A percentile compares a stretch with the other conserved stretches of the same genome.
These are phyloP conservation scores for Andrena dorsata DNA, from an alignment of 2,888 invertebrate genomes.

Conservation along the genomic window DNA sequence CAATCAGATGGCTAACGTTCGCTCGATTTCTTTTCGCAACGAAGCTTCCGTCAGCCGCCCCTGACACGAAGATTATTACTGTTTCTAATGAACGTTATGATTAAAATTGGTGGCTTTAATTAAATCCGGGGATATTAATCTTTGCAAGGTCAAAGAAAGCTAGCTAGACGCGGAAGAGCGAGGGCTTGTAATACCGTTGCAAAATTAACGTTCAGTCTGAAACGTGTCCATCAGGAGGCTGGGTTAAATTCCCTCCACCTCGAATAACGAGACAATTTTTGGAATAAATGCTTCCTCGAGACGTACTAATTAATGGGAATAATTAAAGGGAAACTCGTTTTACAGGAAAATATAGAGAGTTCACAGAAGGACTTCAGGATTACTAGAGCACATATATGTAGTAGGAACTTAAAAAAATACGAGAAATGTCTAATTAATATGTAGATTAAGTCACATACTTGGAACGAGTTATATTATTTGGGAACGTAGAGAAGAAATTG, in stretches of 20 bases:
- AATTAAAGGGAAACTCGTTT: neutral
- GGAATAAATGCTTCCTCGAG: neutral
- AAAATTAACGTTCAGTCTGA: slow-evolving; percentile 22
- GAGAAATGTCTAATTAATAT: too few relatives aligned
- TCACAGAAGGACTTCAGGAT: neutral
- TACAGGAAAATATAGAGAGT: too few relatives aligned
- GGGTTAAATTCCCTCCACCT: slow-evolving; percentile 17
- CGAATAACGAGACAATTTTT: slow-evolving; percentile 14
- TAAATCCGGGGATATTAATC: slow-evolving; percentile 62
- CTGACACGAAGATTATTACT: slow-evolving; percentile 50
- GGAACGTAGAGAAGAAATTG: neutral
- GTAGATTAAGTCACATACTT: too few relatives aligned
- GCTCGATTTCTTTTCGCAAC: slow-evolving; percentile 50
- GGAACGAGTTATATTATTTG: neutral
- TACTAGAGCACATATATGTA: neutral
- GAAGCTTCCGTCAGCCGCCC: slow-evolving; percentile 42
- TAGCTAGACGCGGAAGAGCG: slow-evolving; percentile 14
- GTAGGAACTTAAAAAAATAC: too few relatives aligned
- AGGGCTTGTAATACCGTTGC: slow-evolving; percentile 21
- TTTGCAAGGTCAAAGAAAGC: slow-evolving; percentile 54
- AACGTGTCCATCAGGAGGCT: neutral
- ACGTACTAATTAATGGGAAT: slow-evolving; percentile 17
- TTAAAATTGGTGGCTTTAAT: slow-evolving; percentile 58
- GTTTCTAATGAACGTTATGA: slow-evolving; percentile 60
- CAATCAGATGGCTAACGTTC: slow-evolving; percentile 52